These are phyloP conservation scores for Caranx melampygus DNA, from an alignment of 2,113 vertebrate genomes.

Conservation along the genomic window DNA sequence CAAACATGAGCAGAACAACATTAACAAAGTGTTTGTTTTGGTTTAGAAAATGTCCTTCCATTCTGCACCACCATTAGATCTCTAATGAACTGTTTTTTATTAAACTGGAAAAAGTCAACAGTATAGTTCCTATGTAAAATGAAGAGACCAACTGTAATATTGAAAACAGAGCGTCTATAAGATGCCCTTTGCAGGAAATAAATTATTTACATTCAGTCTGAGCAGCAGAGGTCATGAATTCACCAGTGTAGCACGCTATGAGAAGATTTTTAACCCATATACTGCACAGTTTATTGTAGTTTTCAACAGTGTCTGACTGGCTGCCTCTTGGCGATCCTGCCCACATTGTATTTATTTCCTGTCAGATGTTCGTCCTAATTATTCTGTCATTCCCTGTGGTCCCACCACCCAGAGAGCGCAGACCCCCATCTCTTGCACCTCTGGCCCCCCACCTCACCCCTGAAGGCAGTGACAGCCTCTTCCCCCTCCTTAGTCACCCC, in stretches of 20 bases:
- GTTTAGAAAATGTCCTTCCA: background rate
- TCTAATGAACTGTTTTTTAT: conserved; percentile 21
- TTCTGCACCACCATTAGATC: background rate
- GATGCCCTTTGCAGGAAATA: conserved; percentile 28
- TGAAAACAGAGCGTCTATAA: conserved; percentile 8
- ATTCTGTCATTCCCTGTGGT: conserved; percentile 70
- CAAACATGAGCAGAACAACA: conserved; percentile 7
- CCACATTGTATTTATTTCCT: conserved; percentile 76
- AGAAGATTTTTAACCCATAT: conserved; percentile 68
- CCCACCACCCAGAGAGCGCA: conserved; percentile 71
- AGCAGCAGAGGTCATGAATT: conserved; percentile 24
- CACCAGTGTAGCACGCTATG: conserved; percentile 17
- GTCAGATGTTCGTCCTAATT: conserved; percentile 72
- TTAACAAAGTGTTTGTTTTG: background rate
- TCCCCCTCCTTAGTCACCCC: conserved; percentile 28
- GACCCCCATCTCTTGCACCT: conserved; percentile 56
- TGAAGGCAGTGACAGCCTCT: conserved; percentile 53
- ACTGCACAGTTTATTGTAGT: conserved; percentile 52
- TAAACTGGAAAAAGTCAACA: conserved; percentile 13
- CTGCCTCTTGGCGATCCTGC: conserved; percentile 59
- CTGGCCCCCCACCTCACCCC: conserved; percentile 45
- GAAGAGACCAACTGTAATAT: conserved; percentile 1
- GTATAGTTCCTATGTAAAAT: background rate
- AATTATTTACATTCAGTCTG: conserved; percentile 38
- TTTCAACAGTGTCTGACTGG: conserved; percentile 59